These are phyloP conservation scores for Epinotia bilunana DNA, from an alignment of 2,888 invertebrate genomes.

Conservation along the genomic window DNA sequence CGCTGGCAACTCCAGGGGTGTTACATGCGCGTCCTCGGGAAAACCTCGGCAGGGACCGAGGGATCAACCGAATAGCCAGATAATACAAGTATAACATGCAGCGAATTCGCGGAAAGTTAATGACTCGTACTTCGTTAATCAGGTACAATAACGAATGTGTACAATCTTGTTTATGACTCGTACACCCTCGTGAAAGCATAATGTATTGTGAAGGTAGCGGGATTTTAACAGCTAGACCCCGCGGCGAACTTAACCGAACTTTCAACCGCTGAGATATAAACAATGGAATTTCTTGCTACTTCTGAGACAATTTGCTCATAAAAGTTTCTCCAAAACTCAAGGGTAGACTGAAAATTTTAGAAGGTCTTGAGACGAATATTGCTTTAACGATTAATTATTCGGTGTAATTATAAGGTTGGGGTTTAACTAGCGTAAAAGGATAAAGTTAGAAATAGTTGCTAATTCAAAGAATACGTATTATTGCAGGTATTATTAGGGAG, in stretches of 20 bases:
- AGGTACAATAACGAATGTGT: constrained; percentile 1
- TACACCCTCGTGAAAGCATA: constrained; percentile 18
- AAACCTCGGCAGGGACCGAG: too few relatives aligned
- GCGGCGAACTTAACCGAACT: constrained; percentile 35
- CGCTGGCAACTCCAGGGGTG: too few relatives aligned
- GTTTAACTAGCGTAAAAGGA: neutral
- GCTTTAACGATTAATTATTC: constrained; percentile 15
- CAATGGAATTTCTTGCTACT: constrained; percentile 35
- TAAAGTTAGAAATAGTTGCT: neutral
- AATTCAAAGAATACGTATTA: neutral
- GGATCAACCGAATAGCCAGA: neutral
- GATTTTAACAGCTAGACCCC: constrained; percentile 13
- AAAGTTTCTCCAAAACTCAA: constrained; percentile 24
- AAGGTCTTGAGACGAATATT: constrained; percentile 5
- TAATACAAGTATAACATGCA: neutral
- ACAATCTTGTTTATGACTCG: constrained; percentile 21
- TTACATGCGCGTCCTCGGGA: too few relatives aligned
- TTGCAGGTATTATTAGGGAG: neutral
- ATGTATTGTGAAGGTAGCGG: constrained; percentile 27
- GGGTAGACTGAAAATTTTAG: constrained; percentile 17
- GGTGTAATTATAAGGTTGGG: neutral
- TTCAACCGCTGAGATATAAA: constrained; percentile 30
- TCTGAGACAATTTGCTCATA: constrained; percentile 34
- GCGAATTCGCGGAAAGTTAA: neutral
- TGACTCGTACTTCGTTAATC: neutral